Evolutionary conservation across 2,888 invertebrate genomes (phyloP), one percentile per base, ranked within the genome.

Genomic region (Sialis fuliginosa): DNA sequence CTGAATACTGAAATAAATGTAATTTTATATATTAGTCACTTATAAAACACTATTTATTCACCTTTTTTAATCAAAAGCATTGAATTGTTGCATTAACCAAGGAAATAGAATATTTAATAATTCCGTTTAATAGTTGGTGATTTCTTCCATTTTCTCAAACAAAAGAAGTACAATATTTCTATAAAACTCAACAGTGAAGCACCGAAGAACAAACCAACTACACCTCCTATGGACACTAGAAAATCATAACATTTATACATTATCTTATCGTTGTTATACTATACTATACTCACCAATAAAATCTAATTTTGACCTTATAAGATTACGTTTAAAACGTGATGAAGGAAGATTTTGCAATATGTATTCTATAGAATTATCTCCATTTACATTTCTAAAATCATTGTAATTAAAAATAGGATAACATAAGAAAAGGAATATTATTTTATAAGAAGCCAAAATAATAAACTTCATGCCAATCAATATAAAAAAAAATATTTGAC

Each of bases 151-250:
- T 52, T 54, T 50, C 73, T 61, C 43, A 74, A 58, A 54, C 67
- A 69, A n/a, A 74, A 56, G 37, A 75, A 63, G 54, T 76, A 75
- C 44, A 73, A 52, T 9, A 70, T 64, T 60, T 77, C 76, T 9
- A 75, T 64, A 39, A 72, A 63, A 51, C 74, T 74, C 2, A 76
- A 62, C 12, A 76, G 58, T 1, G 76, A 76, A 13, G 75, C 76
- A 13, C 75, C 76, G 52, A 75, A 72, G 55, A 76, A 77, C 8
- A 75, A 68, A 0, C 75, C 75, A 1, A 70, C 70, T 0, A 73
- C 69, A n/a, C 75, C 74, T 5, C 76, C 76, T 42, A 75, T 63
- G 49, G 75, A 75, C 53, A 76, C 76, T 76, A 63, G 46, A 70
- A 66, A 53, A 22, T 2, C 22, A 22, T 4, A 2, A 22, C 4